These are phyloP conservation scores for Montipora foliosa DNA, from an alignment of 64 coral and sea anemone species.

Conservation along the genomic window DNA sequence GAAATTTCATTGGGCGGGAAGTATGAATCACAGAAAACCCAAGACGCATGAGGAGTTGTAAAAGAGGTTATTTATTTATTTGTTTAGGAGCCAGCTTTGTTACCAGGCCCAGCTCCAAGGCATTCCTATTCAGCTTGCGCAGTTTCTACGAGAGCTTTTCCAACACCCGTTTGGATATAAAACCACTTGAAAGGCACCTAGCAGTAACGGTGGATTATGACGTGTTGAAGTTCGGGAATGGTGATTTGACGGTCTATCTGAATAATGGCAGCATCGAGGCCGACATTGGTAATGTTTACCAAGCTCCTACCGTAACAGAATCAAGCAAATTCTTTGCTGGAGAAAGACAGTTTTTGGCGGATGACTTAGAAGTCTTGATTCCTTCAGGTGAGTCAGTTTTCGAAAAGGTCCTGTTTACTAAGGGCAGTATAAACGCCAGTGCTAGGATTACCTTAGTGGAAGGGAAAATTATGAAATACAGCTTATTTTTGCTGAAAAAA, in stretches of 20 bases:
- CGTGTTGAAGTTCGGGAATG: background rate
- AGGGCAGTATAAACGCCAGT: background rate
- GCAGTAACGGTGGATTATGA: background rate
- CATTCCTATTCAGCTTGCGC: background rate
- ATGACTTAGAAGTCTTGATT: conserved; percentile 9
- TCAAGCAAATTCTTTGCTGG: background rate
- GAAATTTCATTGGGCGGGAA: no score
- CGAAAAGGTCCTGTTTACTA: no score
- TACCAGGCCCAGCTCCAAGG: background rate
- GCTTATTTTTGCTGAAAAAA: no score
- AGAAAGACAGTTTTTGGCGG: background rate
- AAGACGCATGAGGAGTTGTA: no score
- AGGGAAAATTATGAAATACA: no score
- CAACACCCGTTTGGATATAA: background rate
- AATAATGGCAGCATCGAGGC: background rate
- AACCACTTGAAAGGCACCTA: background rate
- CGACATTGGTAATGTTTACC: conserved; percentile 17
- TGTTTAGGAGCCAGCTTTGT: background rate
- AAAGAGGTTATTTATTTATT: no score
- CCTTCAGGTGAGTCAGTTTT: background rate
- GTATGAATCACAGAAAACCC: no score
- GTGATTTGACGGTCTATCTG: background rate
- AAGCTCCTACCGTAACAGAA: background rate
- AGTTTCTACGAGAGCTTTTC: background rate
- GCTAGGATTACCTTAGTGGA: background rate